Evolutionary conservation across 2,797 vertebrate genomes (phyloP).

Genomic region (Oreonectes daqikongensis): DNA sequence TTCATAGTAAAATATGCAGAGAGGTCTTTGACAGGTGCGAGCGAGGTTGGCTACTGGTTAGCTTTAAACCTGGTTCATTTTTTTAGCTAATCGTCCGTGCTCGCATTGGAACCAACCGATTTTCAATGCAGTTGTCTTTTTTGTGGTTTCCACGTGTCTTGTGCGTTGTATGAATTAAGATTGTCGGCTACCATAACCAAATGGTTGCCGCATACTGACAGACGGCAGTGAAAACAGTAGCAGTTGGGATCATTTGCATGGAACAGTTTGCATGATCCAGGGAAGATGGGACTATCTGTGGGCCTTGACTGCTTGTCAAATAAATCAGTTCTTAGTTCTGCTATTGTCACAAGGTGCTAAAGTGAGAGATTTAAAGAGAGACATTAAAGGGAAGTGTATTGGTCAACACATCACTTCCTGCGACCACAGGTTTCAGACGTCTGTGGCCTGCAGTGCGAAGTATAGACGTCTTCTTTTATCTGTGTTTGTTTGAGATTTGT

Average conservation of each 20-base stretch:
- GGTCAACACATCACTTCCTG: background rate
- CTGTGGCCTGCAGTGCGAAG: background rate
- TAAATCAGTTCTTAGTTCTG: conserved; percentile 8
- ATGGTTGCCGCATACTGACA: background rate
- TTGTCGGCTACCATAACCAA: background rate
- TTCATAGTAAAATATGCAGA: background rate
- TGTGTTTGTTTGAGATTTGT: background rate
- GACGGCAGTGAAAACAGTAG: conserved; percentile 1
- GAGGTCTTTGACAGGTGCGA: background rate
- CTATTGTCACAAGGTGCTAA: background rate
- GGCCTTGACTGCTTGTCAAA: background rate
- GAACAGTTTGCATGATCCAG: conserved; percentile 24
- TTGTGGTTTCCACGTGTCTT: background rate
- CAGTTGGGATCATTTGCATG: conserved; percentile 19
- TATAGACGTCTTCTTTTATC: background rate
- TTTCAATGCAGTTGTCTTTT: background rate
- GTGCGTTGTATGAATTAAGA: background rate
- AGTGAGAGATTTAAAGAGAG: conserved; percentile 7
- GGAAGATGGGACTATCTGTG: background rate
- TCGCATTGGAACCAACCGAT: background rate
- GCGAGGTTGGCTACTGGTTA: background rate
- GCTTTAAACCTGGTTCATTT: background rate
- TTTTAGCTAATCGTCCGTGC: background rate
- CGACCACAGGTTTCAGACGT: background rate
- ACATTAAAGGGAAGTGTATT: conserved; percentile 30